Evolutionary conservation across 2,888 invertebrate genomes (phyloP).

Genomic region (Tipula confusa): DNA sequence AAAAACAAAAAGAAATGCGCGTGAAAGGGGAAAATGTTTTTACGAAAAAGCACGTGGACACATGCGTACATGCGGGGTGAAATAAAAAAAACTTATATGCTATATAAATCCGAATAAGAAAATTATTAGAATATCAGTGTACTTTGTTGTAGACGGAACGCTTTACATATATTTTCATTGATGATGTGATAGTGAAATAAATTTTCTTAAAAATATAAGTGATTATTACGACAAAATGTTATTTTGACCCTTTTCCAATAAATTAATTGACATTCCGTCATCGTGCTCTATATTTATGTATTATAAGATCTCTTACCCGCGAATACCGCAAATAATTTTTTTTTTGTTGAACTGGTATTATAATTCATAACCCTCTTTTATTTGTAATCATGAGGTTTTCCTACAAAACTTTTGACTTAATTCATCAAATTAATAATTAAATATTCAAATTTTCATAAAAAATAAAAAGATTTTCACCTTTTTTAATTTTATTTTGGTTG

Average conservation of each 20-base stretch:
- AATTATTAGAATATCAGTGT: background rate
- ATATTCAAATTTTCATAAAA: constrained; percentile 3
- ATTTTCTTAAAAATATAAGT: background rate
- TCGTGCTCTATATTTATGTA: background rate
- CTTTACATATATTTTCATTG: background rate
- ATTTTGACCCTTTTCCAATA: background rate
- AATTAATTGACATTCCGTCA: background rate
- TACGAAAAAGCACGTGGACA: background rate
- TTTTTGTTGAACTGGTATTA: background rate
- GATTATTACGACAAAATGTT: background rate
- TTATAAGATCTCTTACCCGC: background rate
- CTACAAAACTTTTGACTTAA: constrained; percentile 4
- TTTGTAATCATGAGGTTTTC: constrained; percentile 3
- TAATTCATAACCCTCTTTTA: constrained; percentile 4
- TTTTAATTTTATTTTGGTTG: background rate
- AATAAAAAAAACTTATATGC: background rate
- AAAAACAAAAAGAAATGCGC: background rate
- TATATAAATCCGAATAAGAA: background rate
- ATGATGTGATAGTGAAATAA: background rate
- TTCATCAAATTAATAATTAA: constrained; percentile 25
- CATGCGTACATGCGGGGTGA: background rate
- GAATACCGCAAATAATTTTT: background rate
- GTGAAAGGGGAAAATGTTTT: constrained; percentile 15
- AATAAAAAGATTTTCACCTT: constrained; percentile 25
- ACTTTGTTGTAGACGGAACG: background rate